Evolutionary conservation across 2,797 vertebrate species (phyloP).

Genomic region (Hapalemur alaotrensis): DNA sequence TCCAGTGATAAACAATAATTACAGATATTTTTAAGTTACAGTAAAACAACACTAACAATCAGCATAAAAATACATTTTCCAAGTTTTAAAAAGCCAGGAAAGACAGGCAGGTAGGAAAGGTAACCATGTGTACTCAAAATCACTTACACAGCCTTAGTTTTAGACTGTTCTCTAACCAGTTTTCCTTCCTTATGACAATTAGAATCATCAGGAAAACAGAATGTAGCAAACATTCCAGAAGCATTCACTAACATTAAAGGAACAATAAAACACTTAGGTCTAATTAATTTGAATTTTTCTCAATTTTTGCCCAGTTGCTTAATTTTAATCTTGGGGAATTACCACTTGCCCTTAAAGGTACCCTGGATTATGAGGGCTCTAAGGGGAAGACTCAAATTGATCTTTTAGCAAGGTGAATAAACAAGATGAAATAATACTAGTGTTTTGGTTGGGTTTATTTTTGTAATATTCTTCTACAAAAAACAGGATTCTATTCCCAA

Average conservation of each 20-base stretch:
- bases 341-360: neutral
- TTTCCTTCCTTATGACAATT: conserved; percentile 40
- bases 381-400: neutral
- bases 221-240: conserved; percentile 60
- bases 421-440: neutral
- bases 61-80: neutral
- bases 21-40: conserved; percentile 28
- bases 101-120: neutral
- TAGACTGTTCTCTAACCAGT: conserved; percentile 14
- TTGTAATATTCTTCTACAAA: neutral
- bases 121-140: neutral
- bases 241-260: conserved; percentile 15
- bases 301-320: neutral
- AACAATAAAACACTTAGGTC: neutral
- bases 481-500: neutral
- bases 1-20: conserved; percentile 14
- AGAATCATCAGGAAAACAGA: conserved; percentile 43
- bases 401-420: neutral
- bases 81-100: conserved; percentile 15
- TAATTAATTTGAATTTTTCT: conserved; percentile 2
- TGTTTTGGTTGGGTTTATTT: neutral
- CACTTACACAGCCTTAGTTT: conserved; percentile 17
- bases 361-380: neutral
- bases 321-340: neutral
- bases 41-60: neutral